Conservation (phyloP, 2,888 invertebrate genomes). For the Mythimna lalbum region DNA sequence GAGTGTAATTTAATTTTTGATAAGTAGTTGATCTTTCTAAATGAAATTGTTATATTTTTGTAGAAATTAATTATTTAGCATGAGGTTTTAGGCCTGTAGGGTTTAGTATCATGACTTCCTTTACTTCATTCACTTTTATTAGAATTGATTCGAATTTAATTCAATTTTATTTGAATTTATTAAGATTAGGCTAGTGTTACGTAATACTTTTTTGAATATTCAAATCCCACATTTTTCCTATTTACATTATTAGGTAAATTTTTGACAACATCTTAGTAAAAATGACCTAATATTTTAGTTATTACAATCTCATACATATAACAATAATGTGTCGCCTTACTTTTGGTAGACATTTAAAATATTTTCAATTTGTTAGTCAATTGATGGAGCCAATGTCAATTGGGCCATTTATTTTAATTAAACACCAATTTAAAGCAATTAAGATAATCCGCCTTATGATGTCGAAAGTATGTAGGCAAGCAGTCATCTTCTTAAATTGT, state of each 20-base stretch:
- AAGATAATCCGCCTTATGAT: slow-evolving; percentile 53
- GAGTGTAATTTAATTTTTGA: slow-evolving; percentile 10
- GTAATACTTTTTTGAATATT: background rate
- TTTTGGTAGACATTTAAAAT: slow-evolving; percentile 35
- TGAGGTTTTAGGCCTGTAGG: background rate
- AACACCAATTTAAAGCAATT: slow-evolving; percentile 64
- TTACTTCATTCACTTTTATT: slow-evolving; percentile 1
- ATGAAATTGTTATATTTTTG: slow-evolving; percentile 44
- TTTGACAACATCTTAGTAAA: background rate
- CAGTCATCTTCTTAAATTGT: slow-evolving; percentile 28
- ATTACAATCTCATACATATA: background rate
- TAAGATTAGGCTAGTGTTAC: background rate
- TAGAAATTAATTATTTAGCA: slow-evolving; percentile 25
- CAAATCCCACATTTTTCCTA: background rate
- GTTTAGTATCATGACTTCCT: background rate
- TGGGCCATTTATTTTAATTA: slow-evolving; percentile 60
- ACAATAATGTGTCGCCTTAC: slow-evolving; percentile 5
- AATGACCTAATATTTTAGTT: background rate
- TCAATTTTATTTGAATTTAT: background rate
- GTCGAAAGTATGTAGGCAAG: slow-evolving; percentile 18
- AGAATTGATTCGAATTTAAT: background rate
- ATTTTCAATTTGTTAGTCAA: slow-evolving; percentile 61
- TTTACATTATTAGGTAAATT: slow-evolving; percentile 1
- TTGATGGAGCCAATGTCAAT: slow-evolving; percentile 58
- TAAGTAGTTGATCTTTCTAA: slow-evolving; percentile 30